These are phyloP conservation scores for Tor tambroides DNA, from an alignment of 2,113 vertebrate species.

Conservation along the genomic window DNA sequence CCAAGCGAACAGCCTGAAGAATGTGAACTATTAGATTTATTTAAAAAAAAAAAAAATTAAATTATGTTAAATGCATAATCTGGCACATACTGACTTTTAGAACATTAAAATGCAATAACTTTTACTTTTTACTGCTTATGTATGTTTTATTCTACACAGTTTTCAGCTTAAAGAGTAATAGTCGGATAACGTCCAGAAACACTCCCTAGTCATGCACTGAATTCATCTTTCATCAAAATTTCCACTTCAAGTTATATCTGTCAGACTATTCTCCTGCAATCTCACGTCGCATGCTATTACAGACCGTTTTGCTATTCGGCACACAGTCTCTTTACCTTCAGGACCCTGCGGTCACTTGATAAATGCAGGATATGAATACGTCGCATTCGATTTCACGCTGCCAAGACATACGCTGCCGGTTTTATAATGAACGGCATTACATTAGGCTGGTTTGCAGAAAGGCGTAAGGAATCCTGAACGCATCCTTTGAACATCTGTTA, in stretches of 20 bases:
- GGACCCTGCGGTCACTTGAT: slow-evolving; percentile 29
- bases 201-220: not conserved
- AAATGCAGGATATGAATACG: slow-evolving; percentile 1
- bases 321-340: slow-evolving; percentile 13
- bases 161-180: not conserved
- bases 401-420: not conserved
- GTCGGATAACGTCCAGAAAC: not conserved
- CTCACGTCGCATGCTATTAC: not conserved
- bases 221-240: not conserved
- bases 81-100: not conserved
- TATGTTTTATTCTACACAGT: not conserved
- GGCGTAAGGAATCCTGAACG: not conserved
- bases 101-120: not conserved
- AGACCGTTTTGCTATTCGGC: not conserved
- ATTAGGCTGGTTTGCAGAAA: not conserved
- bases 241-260: not conserved
- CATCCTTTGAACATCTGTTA: slow-evolving; percentile 16
- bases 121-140: not conserved
- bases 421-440: not conserved
- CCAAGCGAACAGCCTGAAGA: not conserved
- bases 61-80: not conserved
- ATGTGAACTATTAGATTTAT: not conserved
- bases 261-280: not conserved
- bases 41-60: not conserved
- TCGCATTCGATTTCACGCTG: not conserved